phyloP scores from a whole-genome alignment of 1,140 invertebrate genomes.

The Augochlora pura region DNA sequence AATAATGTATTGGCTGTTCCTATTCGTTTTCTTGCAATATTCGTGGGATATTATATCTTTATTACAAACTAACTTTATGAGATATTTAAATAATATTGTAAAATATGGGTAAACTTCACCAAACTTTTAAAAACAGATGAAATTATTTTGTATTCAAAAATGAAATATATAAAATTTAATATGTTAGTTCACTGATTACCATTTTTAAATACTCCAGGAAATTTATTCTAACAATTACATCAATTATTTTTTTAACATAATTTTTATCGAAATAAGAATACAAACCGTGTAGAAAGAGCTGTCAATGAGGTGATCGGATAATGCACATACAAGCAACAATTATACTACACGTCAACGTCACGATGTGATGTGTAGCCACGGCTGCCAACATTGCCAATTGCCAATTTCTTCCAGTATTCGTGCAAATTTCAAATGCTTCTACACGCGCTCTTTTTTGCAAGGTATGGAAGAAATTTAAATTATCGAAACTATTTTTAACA shows the following conservation, averaged over 20 bases:
- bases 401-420: background rate
- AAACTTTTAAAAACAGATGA: background rate
- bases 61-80: background rate
- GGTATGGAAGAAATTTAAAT: too few species aligned
- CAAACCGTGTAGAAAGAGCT: conserved; percentile 11
- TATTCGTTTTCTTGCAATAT: background rate
- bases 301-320: background rate
- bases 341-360: conserved; percentile 21
- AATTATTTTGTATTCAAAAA: background rate
- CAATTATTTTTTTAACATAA: background rate
- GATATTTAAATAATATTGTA: background rate
- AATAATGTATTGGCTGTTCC: background rate
- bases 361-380: conserved; percentile 31
- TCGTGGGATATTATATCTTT: background rate
- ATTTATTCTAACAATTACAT: conserved; percentile 17
- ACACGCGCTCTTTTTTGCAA: too few species aligned
- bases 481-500: too few species aligned
- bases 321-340: background rate
- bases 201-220: background rate
- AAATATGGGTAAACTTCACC: background rate
- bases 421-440: too few species aligned
- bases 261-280: conserved; percentile 8
- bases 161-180: background rate
- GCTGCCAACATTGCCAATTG: background rate
- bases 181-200: background rate